A percentile compares a stretch with the other conserved stretches of the same genome.
phyloP scores from a whole-genome alignment of 1,140 invertebrate genomes.

The Trichonephila inaurata region DNA sequence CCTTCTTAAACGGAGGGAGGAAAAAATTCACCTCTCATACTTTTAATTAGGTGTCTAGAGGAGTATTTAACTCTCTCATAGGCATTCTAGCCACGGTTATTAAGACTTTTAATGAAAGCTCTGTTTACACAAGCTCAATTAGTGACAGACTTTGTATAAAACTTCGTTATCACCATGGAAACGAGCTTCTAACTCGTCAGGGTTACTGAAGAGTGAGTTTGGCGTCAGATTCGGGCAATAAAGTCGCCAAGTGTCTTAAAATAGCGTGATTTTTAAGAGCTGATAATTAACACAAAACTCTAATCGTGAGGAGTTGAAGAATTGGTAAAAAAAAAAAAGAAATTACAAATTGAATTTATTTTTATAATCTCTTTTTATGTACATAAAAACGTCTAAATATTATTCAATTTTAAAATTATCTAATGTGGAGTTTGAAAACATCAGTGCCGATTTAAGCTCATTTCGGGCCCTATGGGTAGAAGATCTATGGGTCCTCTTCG shows the following conservation, averaged over 20 bases:
- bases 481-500: too few species aligned
- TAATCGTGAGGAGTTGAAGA: too few species aligned
- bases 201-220: constrained; percentile 51
- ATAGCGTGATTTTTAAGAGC: neutral
- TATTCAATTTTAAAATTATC: too few species aligned
- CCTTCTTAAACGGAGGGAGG: neutral
- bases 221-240: neutral
- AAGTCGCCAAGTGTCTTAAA: constrained; percentile 27
- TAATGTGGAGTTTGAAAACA: too few species aligned
- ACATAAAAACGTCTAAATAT: too few species aligned
- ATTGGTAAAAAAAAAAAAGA: too few species aligned
- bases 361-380: too few species aligned
- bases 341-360: too few species aligned
- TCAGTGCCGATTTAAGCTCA: too few species aligned
- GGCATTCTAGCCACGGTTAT: constrained; percentile 49
- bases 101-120: constrained; percentile 69
- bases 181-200: constrained; percentile 20
- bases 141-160: constrained; percentile 60
- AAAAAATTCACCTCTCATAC: constrained; percentile 68
- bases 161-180: constrained; percentile 42
- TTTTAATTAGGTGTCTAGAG: constrained; percentile 71
- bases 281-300: too few species aligned
- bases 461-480: too few species aligned
- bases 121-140: constrained; percentile 68
- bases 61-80: constrained; percentile 38